Evolutionary conservation across 2,888 invertebrate species (phyloP), one percentile per base, ranked within the genome.

Genomic region (Eudasyphora cyanicolor): DNA sequence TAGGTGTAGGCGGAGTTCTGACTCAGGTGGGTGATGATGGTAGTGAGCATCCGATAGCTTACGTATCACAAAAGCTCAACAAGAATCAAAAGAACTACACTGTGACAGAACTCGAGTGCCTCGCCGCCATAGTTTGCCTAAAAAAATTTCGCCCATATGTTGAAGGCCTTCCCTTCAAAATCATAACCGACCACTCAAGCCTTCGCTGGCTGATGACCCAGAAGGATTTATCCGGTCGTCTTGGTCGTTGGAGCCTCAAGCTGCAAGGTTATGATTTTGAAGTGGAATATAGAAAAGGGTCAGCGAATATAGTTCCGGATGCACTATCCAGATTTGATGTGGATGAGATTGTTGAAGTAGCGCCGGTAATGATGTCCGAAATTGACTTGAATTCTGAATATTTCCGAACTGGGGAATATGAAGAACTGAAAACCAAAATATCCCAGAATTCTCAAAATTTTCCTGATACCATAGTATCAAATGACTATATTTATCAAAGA

Each of bases 1-100:
- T 74, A 24, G 82, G 77, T 29, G 73, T 82, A 10, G 82, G 69
- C n/a, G 82, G 57, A 12, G 76, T 83, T 10, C 62, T 83, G 10
- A 14, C 62, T 10, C 76, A 79, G 21, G 24, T 21, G n/a, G 64
- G 73, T 27, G 45, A 67, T 8, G 60, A 74, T 7, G 81, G 49
- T 2, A 19, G 29, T 8, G 77, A 82, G 24, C 62, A 54, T 8
- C 76, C 81, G 14, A 76, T 81, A 2, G 76, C 71, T 10, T 76
- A 76, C 42, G 70, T 81, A 10, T 82, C 82, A 1, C 64, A 74
- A 45, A 82, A 82, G n/a, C 51, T 73, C 5, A 79, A 79, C 27
- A 81, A 67, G 24, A 24, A 21, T 0, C 79, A 79, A 35, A 62
- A 12, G 4, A 60, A 60, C 14, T 60, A 60, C 24, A 29, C 60